A percentile compares a stretch with the other conserved stretches of the same genome.
Conservation (phyloP, 1,140 invertebrate species). For the Drosophila tani region DNA sequence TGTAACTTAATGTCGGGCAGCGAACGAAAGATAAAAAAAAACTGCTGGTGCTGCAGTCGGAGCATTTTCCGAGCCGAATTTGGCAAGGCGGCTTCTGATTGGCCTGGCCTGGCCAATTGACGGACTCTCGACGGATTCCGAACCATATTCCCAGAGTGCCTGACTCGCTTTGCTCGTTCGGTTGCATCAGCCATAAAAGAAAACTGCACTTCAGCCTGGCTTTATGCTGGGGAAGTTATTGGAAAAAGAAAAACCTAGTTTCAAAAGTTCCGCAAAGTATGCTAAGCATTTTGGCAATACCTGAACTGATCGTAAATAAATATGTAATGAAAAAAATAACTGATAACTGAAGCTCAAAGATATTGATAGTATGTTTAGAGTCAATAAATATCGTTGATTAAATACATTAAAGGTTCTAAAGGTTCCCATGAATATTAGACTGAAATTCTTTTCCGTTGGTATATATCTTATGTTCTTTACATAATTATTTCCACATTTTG, state of each 20-base stretch:
- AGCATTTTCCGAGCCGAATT: constrained; percentile 43
- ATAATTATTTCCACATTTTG: background rate
- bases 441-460: too few relatives aligned
- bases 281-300: background rate
- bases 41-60: constrained; percentile 1
- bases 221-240: constrained; percentile 11
- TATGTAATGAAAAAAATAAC: background rate
- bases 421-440: background rate
- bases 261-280: constrained; percentile 9
- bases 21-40: constrained; percentile 14
- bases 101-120: constrained; percentile 44
- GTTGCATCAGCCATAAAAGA: constrained; percentile 65
- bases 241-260: background rate
- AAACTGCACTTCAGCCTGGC: constrained; percentile 17
- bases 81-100: constrained; percentile 44
- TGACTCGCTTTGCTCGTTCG: constrained; percentile 49
- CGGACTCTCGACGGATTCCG: constrained; percentile 44
- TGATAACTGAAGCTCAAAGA: background rate
- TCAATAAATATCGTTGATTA: background rate
- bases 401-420: too few relatives aligned
- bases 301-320: background rate
- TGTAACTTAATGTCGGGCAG: constrained; percentile 48
- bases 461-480: background rate
- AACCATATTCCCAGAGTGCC: constrained; percentile 25
- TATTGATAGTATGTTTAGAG: background rate